Evolutionary conservation across 2,113 vertebrate genomes (phyloP), one percentile per base, ranked within the genome.

Genomic region (Gobio gobio): DNA sequence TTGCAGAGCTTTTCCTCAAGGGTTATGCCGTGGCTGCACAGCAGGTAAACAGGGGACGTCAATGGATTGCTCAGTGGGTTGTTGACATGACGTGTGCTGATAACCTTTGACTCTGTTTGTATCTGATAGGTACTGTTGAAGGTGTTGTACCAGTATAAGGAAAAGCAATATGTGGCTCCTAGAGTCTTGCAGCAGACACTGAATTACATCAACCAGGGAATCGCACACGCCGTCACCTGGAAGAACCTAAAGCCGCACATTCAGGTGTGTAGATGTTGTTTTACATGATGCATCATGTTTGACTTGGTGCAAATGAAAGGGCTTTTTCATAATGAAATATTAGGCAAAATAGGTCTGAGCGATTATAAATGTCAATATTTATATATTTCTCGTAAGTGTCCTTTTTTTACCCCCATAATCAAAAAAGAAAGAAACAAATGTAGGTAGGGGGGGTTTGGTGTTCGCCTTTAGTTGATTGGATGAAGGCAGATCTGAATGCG

Each of bases 201-300:
- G 81, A 99, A 99, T 92, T 99, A 98, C 87, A 97, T 99, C 90
- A 99, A 99, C 94, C 97, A 98, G 94, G 98, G 97, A 86, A 97
- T 99, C 87, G 97, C 97, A 26, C 98, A 99, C 47, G 97, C 97
- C 22, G 90, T 99, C 84, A 99, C 98, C 56, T 99, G 98, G 98
- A 99, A 97, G 92, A 98, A 97, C 93, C 94, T 99, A 87, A 99
- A 99, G 89, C 98, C 95, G 86, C 97, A 98, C 92, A 98, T 99
- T 92, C 98, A 99, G 95, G 98, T 99, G 95, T 54, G 82, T 33
- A 12, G 10, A 22, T 61, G 13, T 7, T 58, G 56, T 20, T 33
- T 3, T 45, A 24, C 4, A 2, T 36, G 29, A 56, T 20, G 18
- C 5, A 56, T 7, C 7, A 6, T 18, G 14, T 54, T 54, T 54